phyloP scores from a whole-genome alignment of 2,797 vertebrate genomes.

The Eulemur albifrons region DNA sequence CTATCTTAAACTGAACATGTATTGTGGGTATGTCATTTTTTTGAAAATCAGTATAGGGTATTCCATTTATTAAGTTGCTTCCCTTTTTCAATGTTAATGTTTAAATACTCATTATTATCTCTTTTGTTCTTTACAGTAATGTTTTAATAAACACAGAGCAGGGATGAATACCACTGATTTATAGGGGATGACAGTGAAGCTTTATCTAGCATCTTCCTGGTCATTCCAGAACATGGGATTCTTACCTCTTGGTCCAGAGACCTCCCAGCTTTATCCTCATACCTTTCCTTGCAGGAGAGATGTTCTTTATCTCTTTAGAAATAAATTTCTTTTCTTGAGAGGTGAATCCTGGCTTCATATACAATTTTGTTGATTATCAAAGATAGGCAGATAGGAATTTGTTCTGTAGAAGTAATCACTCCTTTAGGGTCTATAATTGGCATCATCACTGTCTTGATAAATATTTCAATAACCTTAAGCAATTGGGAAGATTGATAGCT shows the following conservation, averaged over 20 bases:
- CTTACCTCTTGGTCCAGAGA: neutral
- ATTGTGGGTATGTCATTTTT: neutral
- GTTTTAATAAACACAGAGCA: neutral
- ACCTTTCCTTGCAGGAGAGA: neutral
- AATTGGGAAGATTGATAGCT: neutral
- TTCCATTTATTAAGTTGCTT: neutral
- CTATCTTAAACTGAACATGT: neutral
- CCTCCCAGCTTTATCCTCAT: neutral
- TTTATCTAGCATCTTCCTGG: neutral
- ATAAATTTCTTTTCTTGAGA: neutral
- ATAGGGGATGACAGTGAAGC: neutral
- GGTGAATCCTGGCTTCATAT: neutral
- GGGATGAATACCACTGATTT: neutral
- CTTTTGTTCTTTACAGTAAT: neutral
- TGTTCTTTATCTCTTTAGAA: neutral
- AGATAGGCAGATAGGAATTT: neutral
- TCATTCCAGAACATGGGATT: neutral
- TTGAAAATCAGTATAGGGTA: neutral
- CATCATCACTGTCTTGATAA: neutral
- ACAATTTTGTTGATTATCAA: no score
- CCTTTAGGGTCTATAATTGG: neutral
- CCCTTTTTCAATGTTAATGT: neutral
- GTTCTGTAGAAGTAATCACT: neutral
- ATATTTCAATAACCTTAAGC: neutral
- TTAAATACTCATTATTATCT: no score